Conservation (phyloP, 2,113 vertebrate species). For the Cariama cristata region DNA sequence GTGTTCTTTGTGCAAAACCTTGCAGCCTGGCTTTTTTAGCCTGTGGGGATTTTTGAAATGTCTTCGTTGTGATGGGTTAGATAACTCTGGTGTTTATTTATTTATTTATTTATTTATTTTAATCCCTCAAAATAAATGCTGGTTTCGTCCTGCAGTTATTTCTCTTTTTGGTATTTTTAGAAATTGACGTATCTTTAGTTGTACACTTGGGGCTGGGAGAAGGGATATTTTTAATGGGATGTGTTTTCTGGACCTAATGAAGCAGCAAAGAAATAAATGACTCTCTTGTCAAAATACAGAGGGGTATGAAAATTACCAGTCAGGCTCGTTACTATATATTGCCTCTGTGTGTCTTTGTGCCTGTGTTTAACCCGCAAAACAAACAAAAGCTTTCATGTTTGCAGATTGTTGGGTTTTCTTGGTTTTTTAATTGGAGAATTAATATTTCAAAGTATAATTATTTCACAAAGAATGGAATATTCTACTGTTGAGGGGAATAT, state of each 20-base stretch:
- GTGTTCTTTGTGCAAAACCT: not conserved
- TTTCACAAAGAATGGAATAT: not conserved
- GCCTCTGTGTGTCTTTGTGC: not conserved
- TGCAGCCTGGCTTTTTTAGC: not conserved
- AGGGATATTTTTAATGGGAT: not conserved
- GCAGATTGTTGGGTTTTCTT: not conserved
- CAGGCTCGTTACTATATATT: not conserved
- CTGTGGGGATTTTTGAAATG: not conserved
- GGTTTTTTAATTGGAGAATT: not conserved
- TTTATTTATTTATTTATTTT: not conserved
- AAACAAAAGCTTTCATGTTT: not conserved
- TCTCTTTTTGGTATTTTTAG: constrained; percentile 12
- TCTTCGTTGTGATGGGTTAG: not conserved
- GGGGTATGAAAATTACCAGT: not conserved
- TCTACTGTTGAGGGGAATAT: not conserved
- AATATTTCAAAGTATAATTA: not conserved
- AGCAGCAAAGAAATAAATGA: not conserved
- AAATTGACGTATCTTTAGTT: not conserved
- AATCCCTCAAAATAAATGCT: not conserved
- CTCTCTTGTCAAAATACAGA: not conserved
- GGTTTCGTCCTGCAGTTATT: not conserved
- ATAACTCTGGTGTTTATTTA: not conserved
- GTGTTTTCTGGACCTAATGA: not conserved
- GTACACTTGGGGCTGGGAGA: not conserved
- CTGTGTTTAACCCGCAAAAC: not conserved